These are phyloP conservation scores for Synergus itoensis DNA, from an alignment of 2,888 invertebrate genomes.

Conservation along the genomic window DNA sequence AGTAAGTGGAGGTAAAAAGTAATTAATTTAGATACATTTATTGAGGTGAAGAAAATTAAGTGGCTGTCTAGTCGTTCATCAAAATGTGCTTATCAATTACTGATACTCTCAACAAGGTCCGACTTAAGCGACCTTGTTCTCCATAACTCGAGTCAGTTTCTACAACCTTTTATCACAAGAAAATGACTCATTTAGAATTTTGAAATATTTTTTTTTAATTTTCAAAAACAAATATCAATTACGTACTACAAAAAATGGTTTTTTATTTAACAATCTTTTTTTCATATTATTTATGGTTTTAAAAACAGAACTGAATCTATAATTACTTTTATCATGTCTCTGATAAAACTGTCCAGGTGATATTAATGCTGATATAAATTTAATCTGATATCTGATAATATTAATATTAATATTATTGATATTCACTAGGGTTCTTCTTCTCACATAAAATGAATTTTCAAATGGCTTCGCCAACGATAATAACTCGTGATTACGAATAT, in stretches of 20 bases:
- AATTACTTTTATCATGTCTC: background rate
- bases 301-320: background rate
- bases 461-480: background rate
- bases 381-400: no score
- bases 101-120: slow-evolving; percentile 24
- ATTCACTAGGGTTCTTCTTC: background rate
- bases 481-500: background rate
- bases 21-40: slow-evolving; percentile 10
- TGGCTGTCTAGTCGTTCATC: slow-evolving; percentile 10
- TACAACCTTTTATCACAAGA: slow-evolving; percentile 6
- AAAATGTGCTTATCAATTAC: background rate
- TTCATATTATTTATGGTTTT: background rate
- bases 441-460: background rate
- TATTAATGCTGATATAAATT: background rate
- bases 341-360: background rate
- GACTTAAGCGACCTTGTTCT: slow-evolving; percentile 21
- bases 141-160: slow-evolving; percentile 17
- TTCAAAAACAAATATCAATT: background rate
- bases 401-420: no score
- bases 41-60: background rate
- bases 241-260: background rate
- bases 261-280: background rate
- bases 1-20: background rate
- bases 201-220: background rate
- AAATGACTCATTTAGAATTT: background rate